Conservation (phyloP, 2,797 vertebrate species). For the Argya squamiceps region DNA sequence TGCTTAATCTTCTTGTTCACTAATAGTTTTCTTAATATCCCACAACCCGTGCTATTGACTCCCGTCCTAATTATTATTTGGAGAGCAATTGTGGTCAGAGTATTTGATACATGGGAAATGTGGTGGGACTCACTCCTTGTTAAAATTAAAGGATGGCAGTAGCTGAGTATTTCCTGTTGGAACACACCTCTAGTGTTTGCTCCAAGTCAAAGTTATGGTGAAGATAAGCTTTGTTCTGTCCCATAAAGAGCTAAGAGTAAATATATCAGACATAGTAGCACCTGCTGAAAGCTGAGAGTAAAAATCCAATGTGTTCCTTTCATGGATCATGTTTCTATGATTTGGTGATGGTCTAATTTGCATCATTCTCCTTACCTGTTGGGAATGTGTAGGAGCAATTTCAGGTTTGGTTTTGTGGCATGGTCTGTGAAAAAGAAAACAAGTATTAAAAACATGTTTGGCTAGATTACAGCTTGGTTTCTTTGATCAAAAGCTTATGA, state of each 20-base stretch:
- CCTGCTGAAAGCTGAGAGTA: not conserved
- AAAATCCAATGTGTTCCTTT: not conserved
- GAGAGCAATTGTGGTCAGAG: not conserved
- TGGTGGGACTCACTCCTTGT: not conserved
- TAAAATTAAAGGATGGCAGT: not conserved
- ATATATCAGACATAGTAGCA: not conserved
- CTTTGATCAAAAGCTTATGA: not conserved
- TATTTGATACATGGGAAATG: not conserved
- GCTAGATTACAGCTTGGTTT: not conserved
- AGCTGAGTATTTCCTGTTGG: not conserved
- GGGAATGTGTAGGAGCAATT: not conserved
- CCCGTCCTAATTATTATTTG: not conserved
- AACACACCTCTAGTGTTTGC: not conserved
- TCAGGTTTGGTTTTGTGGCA: not conserved
- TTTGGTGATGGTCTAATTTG: not conserved
- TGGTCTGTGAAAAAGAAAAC: not conserved
- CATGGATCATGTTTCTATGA: not conserved
- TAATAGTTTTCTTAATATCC: not conserved
- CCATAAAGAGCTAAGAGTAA: not conserved
- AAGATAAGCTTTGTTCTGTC: not conserved
- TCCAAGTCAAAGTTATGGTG: not conserved
- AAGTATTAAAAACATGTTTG: not conserved
- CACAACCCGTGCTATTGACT: not conserved
- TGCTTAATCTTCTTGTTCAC: not conserved
- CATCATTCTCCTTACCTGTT: constrained; percentile 37